Percentiles rank a stretch among this genome's conserved stretches.
Evolutionary conservation across 1,140 invertebrate genomes (phyloP).

Genomic region (Hypothenemus hampei): DNA sequence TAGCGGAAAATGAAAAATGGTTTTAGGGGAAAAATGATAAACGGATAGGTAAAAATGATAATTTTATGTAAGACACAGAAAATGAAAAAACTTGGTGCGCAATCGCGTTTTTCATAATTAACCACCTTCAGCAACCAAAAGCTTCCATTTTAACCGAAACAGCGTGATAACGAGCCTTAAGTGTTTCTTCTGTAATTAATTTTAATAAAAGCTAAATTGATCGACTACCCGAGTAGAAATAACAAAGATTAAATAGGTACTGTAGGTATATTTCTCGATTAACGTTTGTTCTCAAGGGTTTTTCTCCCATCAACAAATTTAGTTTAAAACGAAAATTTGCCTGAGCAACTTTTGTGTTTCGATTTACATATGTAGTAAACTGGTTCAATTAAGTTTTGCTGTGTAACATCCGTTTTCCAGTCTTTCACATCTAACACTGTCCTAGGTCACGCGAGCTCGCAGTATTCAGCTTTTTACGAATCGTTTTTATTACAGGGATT

Average conservation of each 20-base stretch:
- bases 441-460: slow-evolving; percentile 2
- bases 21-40: neutral
- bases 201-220: slow-evolving; percentile 5
- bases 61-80: no score
- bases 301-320: no score
- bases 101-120: slow-evolving; percentile 1
- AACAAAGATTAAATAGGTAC: no score
- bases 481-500: slow-evolving; percentile 4
- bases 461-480: slow-evolving; percentile 11
- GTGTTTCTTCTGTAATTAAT: slow-evolving; percentile 7
- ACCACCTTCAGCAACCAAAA: neutral
- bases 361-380: slow-evolving; percentile 1
- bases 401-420: slow-evolving; percentile 8
- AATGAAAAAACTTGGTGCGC: no score
- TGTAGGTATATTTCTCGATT: no score
- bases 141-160: neutral
- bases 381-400: slow-evolving; percentile 10
- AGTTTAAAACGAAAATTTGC: no score
- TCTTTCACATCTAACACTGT: slow-evolving; percentile 2
- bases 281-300: no score
- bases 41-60: neutral
- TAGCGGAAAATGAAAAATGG: neutral
- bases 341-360: no score
- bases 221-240: no score
- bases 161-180: neutral